phyloP scores from a whole-genome alignment of 2,797 vertebrate genomes.

The Sebastes taczanowskii region DNA sequence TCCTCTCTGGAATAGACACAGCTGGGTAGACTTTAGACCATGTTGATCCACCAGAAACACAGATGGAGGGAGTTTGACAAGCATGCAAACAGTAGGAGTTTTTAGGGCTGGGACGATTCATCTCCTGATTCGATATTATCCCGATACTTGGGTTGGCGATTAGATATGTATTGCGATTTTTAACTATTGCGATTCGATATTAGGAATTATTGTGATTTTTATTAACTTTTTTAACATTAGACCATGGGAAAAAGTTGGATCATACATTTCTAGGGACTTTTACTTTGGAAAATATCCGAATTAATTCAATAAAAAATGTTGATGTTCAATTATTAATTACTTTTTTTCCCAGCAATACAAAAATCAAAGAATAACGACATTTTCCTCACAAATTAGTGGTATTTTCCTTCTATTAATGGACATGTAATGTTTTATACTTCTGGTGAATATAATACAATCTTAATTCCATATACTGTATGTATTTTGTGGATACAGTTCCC shows the following conservation, averaged over 20 bases:
- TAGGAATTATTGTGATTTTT: too few relatives aligned
- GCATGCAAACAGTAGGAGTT: background rate
- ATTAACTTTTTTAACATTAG: background rate
- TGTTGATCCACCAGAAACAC: background rate
- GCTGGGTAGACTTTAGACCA: background rate
- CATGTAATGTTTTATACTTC: too few relatives aligned
- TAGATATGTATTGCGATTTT: background rate
- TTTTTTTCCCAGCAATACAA: too few relatives aligned
- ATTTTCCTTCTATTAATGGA: too few relatives aligned
- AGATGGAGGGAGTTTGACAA: background rate
- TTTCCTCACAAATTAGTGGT: too few relatives aligned
- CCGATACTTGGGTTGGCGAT: accelerated
- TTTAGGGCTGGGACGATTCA: background rate
- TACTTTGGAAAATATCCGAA: background rate
- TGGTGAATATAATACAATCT: too few relatives aligned
- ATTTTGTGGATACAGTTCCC: too few relatives aligned
- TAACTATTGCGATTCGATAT: too few relatives aligned
- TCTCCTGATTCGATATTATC: too few relatives aligned
- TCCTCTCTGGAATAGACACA: conserved; percentile 29
- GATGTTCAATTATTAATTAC: too few relatives aligned
- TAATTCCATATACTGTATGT: too few relatives aligned
- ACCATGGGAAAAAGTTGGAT: background rate
- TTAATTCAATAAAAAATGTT: background rate
- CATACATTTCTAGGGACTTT: background rate
- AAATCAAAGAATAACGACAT: too few relatives aligned